Evolutionary conservation across 2,888 invertebrate species (phyloP).

Genomic region (Cerceris ruficornis): DNA sequence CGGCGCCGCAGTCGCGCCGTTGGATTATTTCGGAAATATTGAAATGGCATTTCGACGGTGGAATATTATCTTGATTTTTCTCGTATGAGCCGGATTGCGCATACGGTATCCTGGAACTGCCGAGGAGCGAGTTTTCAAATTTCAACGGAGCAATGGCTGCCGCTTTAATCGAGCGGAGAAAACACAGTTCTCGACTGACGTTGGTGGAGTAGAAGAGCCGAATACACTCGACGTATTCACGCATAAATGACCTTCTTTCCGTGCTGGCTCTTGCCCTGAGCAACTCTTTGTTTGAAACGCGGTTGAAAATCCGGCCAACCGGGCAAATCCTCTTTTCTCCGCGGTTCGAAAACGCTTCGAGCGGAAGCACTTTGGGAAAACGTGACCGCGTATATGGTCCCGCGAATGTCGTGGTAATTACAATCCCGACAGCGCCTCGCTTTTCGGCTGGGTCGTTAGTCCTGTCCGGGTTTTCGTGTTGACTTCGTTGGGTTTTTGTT

Average conservation of each 20-base stretch:
- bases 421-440: constrained; percentile 20
- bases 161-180: not conserved
- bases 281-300: constrained; percentile 50
- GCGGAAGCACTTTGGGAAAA: constrained; percentile 52
- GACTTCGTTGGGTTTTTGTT: not conserved
- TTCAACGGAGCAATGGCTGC: no score
- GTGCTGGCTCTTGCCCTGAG: constrained; percentile 9
- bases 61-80: no score
- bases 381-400: constrained; percentile 28
- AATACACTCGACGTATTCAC: constrained; percentile 15
- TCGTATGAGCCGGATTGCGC: no score
- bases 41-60: no score
- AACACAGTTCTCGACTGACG: not conserved
- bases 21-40: no score
- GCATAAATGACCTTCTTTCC: constrained; percentile 44
- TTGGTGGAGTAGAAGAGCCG: not conserved
- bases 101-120: no score
- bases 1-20: no score
- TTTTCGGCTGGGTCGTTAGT: not conserved
- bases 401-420: constrained; percentile 48
- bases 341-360: constrained; percentile 42
- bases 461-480: not conserved
- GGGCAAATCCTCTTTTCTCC: constrained; percentile 53
- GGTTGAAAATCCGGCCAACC: constrained; percentile 39
- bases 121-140: no score